Percentiles rank a stretch among this genome's conserved stretches.
Evolutionary conservation across 2,113 vertebrate species (phyloP).

Genomic region (Thinocorus orbignyianus): DNA sequence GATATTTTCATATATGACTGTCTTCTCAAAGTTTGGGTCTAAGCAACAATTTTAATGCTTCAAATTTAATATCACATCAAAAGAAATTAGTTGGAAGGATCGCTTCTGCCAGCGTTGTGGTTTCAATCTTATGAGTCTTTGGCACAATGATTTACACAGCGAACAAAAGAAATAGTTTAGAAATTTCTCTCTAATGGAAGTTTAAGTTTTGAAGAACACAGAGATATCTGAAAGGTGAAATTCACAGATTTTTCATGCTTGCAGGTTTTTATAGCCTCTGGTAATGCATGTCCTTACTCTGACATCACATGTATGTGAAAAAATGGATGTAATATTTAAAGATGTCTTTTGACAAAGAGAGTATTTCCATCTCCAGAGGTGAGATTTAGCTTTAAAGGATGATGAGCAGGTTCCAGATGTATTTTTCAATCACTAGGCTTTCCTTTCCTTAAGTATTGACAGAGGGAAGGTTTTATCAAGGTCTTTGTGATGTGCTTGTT

Average conservation of each 20-base stretch:
- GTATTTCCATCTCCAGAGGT: constrained; percentile 35
- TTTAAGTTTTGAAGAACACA: constrained; percentile 59
- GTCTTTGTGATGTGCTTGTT: constrained; percentile 63
- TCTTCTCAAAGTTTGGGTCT: neutral
- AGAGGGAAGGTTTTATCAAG: constrained; percentile 70
- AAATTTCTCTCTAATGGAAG: constrained; percentile 61
- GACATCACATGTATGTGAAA: constrained; percentile 60
- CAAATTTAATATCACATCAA: neutral
- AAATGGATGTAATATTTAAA: constrained; percentile 55
- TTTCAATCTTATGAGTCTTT: constrained; percentile 14
- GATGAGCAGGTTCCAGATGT: constrained; percentile 63
- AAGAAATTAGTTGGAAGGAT: constrained; percentile 13
- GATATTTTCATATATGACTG: neutral
- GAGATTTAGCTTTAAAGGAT: constrained; percentile 54
- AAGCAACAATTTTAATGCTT: neutral
- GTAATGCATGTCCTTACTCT: constrained; percentile 36
- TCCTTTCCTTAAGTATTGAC: constrained; percentile 38
- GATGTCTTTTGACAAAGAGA: constrained; percentile 64
- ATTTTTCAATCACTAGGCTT: neutral
- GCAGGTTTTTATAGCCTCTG: constrained; percentile 45
- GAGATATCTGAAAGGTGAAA: constrained; percentile 51
- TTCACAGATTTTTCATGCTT: constrained; percentile 47
- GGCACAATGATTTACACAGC: neutral
- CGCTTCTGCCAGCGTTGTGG: neutral
- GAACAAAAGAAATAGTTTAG: constrained; percentile 33